These are phyloP conservation scores for Ooceraea biroi DNA, from an alignment of 1,140 invertebrate species.

Conservation along the genomic window DNA sequence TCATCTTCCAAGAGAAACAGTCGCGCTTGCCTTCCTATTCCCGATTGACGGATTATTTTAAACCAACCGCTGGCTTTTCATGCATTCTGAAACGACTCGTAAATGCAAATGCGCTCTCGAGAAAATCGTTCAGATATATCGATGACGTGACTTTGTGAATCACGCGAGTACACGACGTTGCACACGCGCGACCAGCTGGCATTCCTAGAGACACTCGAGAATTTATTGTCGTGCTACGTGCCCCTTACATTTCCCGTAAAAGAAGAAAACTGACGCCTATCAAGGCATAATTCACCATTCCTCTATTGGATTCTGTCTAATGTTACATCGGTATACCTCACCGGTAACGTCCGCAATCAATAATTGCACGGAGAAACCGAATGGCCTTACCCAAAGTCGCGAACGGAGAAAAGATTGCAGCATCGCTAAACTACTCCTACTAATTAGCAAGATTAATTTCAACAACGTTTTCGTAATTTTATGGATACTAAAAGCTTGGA, in stretches of 20 bases:
- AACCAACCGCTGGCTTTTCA: conserved; percentile 11
- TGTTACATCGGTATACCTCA: conserved; percentile 52
- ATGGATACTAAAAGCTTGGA: background rate
- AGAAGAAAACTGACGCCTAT: conserved; percentile 60
- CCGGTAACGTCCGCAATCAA: conserved; percentile 49
- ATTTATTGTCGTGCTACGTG: conserved; percentile 66
- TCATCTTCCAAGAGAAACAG: conserved; percentile 40
- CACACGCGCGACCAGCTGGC: conserved; percentile 56
- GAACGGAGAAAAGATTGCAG: background rate
- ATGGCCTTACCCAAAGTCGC: background rate
- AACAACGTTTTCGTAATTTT: background rate
- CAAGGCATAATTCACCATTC: conserved; percentile 55
- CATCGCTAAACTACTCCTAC: background rate
- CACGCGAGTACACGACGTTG: conserved; percentile 51
- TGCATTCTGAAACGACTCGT: background rate
- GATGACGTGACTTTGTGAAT: conserved; percentile 73
- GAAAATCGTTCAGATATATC: conserved; percentile 68
- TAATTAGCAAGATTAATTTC: conserved; percentile 31
- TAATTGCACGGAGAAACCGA: conserved; percentile 33
- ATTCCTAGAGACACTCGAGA: conserved; percentile 66
- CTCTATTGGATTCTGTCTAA: conserved; percentile 49
- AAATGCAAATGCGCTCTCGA: conserved; percentile 20
- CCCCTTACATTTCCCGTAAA: conserved; percentile 67
- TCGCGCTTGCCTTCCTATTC: conserved; percentile 8
- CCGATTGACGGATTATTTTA: conserved; percentile 48